Base-by-base conservation (phyloP, 1,140 invertebrate genomes). In the Homarus americanus region DNA sequence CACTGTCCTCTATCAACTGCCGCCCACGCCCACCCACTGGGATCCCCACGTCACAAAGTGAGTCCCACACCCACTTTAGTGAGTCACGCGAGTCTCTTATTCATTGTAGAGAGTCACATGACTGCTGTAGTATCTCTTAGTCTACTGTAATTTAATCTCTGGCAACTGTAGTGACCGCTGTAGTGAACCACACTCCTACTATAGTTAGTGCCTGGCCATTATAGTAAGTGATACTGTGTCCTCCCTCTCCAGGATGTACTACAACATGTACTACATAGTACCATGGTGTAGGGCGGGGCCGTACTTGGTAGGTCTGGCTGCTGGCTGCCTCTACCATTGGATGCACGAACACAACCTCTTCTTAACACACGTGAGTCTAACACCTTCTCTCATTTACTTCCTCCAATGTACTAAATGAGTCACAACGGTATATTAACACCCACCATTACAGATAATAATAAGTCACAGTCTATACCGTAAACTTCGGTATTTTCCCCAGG, bases 201-300 rank as follows among this genome's bases (percentile, higher is more conserved):
- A n/a, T n/a, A n/a, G n/a, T n/a, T n/a, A n/a, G n/a, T n/a, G n/a
- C n/a, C n/a, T n/a, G n/a, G n/a, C n/a, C n/a, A n/a, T n/a, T n/a
- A n/a, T n/a, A n/a, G n/a, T n/a, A n/a, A n/a, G 38, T 41, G 75
- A 34, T 40, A 5, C 36, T 28, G n/a, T 82, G 41, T n/a, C 73
- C 36, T 32, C n/a, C 63, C 24, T 32, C 49, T 15, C 1, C 87
- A 90, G 87, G 34, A 15, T 53, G 69, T 90, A 78, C 82, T 90
- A 90, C 72, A 82, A 63, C 17, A n/a, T 41, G 12, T 73, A 76
- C 72, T 90, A 90, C 80, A 63, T 84, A 28, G 38, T 82, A 69
- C 82, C 87, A 9, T 90, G 87, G 87, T 90, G 87, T 41, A 80
- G 87, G 4, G 87, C 87, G 5, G 87, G 80, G 12, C 80, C 87